Conservation (phyloP, 1,140 invertebrate genomes). For the Propsilocerus akamusi region DNA sequence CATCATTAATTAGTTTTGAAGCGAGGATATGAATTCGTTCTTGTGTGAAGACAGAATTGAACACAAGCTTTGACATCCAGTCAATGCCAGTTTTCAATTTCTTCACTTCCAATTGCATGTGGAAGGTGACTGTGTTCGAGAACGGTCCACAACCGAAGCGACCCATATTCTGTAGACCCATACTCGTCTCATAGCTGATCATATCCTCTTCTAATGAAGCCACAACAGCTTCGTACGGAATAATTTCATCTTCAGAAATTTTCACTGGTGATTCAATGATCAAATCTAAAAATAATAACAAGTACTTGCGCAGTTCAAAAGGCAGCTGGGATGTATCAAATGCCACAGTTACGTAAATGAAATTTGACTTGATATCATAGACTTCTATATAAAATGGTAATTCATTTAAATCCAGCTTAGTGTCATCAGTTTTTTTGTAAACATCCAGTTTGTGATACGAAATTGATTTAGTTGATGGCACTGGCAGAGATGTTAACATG, state of each 20-base stretch:
- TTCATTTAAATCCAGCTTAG: conserved; percentile 36
- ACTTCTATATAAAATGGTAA: conserved; percentile 58
- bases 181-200: conserved; percentile 29
- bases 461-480: conserved; percentile 47
- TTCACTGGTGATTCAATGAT: conserved; percentile 45
- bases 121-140: conserved; percentile 33
- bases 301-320: conserved; percentile 38
- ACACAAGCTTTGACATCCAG: conserved; percentile 60
- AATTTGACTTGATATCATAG: conserved; percentile 64
- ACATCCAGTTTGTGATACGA: conserved; percentile 42
- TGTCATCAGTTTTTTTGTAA: conserved; percentile 30
- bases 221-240: conserved; percentile 57
- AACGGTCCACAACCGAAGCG: conserved; percentile 41
- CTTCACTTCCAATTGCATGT: conserved; percentile 42
- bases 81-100: conserved; percentile 57
- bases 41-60: conserved; percentile 43
- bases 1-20: conserved; percentile 57
- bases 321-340: conserved; percentile 51
- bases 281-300: conserved; percentile 50
- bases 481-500: conserved; percentile 43
- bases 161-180: conserved; percentile 33
- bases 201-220: conserved; percentile 54
- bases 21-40: conserved; percentile 58
- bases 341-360: conserved; percentile 59
- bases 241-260: conserved; percentile 30